Conservation (phyloP, 2,797 vertebrate genomes). For the Xyrichtys novacula region DNA sequence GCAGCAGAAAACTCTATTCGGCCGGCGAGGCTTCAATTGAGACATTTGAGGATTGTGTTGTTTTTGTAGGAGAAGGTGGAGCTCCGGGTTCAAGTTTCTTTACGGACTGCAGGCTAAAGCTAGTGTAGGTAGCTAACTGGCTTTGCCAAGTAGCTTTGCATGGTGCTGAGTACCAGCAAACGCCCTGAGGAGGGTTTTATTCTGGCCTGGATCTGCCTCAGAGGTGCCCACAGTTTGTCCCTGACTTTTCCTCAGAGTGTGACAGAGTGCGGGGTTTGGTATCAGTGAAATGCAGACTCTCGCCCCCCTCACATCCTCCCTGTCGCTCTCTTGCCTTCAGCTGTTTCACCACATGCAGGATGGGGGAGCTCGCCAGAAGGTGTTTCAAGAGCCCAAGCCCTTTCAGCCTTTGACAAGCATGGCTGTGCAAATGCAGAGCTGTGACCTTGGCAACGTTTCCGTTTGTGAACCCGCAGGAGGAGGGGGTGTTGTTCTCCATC, state of each 20-base stretch:
- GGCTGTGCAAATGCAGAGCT: conserved; percentile 78
- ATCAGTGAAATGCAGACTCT: conserved; percentile 78
- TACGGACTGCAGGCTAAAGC: conserved; percentile 54
- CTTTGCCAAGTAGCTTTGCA: conserved; percentile 77
- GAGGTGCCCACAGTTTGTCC: conserved; percentile 74
- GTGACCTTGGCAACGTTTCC: conserved; percentile 75
- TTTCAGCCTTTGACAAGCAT: conserved; percentile 82
- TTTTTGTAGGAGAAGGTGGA: conserved; percentile 56
- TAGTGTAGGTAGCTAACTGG: conserved; percentile 72
- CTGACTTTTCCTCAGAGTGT: conserved; percentile 73
- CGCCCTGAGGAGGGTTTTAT: conserved; percentile 70
- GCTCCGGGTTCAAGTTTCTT: conserved; percentile 69
- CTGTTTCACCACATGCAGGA: conserved; percentile 74
- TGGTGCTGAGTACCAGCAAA: conserved; percentile 60
- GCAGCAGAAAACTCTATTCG: conserved; percentile 65
- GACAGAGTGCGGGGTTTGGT: conserved; percentile 69
- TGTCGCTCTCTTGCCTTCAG: conserved; percentile 62
- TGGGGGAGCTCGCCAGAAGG: conserved; percentile 76
- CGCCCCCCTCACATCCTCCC: conserved; percentile 24
- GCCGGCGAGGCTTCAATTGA: conserved; percentile 52
- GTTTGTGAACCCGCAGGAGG: conserved; percentile 67
- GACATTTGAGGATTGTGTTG: conserved; percentile 73
- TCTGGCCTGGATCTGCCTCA: conserved; percentile 66
- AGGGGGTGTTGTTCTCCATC: conserved; percentile 52
- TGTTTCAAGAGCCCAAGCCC: conserved; percentile 78